Evolutionary conservation across 2,888 invertebrate genomes (phyloP).

Genomic region (Marasmarcha lunaedactyla): DNA sequence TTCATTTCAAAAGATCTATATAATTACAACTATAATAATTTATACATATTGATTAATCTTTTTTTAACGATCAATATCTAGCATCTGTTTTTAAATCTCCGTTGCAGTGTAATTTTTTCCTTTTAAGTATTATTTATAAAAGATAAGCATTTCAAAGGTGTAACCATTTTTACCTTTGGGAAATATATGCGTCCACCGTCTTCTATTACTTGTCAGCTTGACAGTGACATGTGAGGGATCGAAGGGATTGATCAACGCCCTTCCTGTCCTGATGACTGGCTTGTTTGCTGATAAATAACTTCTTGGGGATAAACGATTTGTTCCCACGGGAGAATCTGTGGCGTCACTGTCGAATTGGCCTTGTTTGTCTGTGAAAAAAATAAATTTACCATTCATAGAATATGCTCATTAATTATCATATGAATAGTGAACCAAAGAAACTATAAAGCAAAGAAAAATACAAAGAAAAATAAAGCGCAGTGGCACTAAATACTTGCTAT

Average conservation of each 20-base stretch:
- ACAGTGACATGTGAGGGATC: slow-evolving; percentile 98
- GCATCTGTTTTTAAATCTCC: too few species aligned
- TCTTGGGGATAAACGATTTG: slow-evolving; percentile 42
- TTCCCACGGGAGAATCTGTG: slow-evolving; percentile 39
- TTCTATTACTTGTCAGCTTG: slow-evolving; percentile 92
- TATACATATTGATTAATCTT: too few species aligned
- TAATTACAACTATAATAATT: too few species aligned
- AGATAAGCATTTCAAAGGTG: too few species aligned
- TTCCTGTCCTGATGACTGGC: slow-evolving; percentile 77
- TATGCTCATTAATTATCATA: neutral
- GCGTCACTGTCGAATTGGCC: slow-evolving; percentile 27
- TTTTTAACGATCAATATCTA: too few species aligned
- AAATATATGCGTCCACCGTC: slow-evolving; percentile 99
- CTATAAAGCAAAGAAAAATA: too few species aligned
- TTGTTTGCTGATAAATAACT: slow-evolving; percentile 52
- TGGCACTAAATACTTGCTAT: too few species aligned
- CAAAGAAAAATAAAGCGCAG: too few species aligned
- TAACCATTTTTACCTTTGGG: slow-evolving; percentile 84
- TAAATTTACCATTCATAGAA: neutral
- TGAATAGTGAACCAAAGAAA: too few species aligned
- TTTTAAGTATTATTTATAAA: too few species aligned
- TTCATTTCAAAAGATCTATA: too few species aligned
- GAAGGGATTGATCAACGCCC: slow-evolving; percentile 96
- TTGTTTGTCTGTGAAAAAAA: slow-evolving; percentile 28
- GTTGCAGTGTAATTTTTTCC: too few species aligned